Evolutionary conservation across 2,113 vertebrate genomes (phyloP).

Genomic region (Hippopotamus amphibius): DNA sequence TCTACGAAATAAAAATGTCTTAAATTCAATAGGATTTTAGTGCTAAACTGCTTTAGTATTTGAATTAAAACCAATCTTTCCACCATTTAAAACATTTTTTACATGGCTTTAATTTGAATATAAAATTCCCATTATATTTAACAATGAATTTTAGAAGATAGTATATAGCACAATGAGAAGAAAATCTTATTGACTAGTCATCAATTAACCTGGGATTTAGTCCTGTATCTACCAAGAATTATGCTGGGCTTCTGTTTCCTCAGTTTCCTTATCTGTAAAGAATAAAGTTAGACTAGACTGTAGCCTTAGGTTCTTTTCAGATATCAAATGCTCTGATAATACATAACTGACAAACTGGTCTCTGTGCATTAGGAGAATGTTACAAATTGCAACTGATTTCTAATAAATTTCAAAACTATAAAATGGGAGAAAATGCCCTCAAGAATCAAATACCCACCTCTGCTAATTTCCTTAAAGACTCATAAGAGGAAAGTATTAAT

Average conservation of each 20-base stretch:
- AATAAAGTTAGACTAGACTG: constrained; percentile 50
- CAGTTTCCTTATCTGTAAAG: constrained; percentile 62
- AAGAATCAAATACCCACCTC: constrained; percentile 41
- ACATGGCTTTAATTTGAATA: constrained; percentile 32
- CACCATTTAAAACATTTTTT: constrained; percentile 63
- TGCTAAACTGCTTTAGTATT: constrained; percentile 17
- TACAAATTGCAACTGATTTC: constrained; percentile 42
- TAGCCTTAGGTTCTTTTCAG: not conserved
- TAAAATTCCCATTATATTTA: constrained; percentile 60
- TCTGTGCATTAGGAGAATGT: not conserved
- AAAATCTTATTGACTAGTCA: not conserved
- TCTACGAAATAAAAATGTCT: constrained; percentile 65
- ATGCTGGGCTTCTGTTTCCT: constrained; percentile 2
- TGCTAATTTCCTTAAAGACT: constrained; percentile 75
- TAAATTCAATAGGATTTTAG: constrained; percentile 51
- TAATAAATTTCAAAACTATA: constrained; percentile 66
- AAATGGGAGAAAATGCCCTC: constrained; percentile 55
- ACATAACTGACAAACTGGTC: constrained; percentile 53
- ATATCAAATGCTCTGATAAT: constrained; percentile 47
- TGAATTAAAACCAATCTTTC: constrained; percentile 65
- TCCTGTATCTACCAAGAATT: not conserved
- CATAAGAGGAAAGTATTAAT: constrained; percentile 72
- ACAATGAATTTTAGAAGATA: constrained; percentile 61
- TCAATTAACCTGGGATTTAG: not conserved
- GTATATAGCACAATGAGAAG: not conserved